Base-by-base conservation (phyloP, 1,140 invertebrate species). In the Oncopeltus fasciatus region DNA sequence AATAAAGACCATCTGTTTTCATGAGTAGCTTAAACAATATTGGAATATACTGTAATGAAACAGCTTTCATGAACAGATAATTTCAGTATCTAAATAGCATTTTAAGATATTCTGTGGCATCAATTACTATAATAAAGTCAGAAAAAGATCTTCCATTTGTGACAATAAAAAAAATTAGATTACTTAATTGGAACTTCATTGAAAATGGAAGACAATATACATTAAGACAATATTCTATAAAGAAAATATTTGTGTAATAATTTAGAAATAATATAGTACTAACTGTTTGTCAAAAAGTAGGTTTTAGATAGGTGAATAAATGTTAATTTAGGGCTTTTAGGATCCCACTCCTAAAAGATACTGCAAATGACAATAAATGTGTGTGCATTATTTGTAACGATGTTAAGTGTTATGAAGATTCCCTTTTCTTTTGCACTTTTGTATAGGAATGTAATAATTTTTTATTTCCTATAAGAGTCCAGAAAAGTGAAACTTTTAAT, bases 301-400 rank as follows among this genome's bases (percentile, higher is more conserved):
- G 31, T 31, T 33, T 18, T 56, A 27, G 20, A 57, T 28, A 58
- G 20, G 58, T 16, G 2, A 16, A n/a, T 59, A 47, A 44, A 44
- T 58, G 57, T 62, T 57, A 57, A 62, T 53, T 28, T 63, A 59
- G 47, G 57, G 56, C 46, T 63, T 63, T 63, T 59, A 59, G 62
- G 57, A 53, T n/a, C 20, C 28, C 16, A 51, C 31, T 63, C 62
- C 62, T 63, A 51, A 59, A 63, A 59, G 44, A 63, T 63, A 63
- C 62, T 63, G 62, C 62, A 63, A 63, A 49, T 59, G 62, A 63
- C 62, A 63, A 63, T 63, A 63, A 63, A 28, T 21, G 16, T 44
- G 44, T 63, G 62, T 63, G 57, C 57, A 63, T 63, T 63, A 63
- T 59, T 59, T 20, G 28, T 63, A 29, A 63, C 18, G 28, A 21